phyloP scores from a whole-genome alignment of 2,888 invertebrate genomes.

The Prosopocoilus inquinatus region DNA sequence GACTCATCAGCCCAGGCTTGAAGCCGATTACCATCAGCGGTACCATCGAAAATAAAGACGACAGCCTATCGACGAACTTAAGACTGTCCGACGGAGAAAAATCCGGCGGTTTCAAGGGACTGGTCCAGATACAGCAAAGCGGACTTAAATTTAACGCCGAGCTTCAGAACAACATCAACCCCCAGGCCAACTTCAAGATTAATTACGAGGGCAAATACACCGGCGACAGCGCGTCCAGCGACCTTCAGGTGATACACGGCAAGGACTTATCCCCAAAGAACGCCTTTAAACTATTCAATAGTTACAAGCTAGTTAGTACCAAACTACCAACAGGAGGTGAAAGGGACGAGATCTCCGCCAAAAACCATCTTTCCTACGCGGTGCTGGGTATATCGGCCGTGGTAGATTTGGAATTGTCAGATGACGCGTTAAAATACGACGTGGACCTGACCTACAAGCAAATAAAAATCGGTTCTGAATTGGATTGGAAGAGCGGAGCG shows the following conservation, averaged over 20 bases:
- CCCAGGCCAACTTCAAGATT: conserved; percentile 59
- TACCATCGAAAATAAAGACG: conserved; percentile 47
- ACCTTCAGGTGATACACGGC: conserved; percentile 58
- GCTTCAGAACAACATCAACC: conserved; percentile 60
- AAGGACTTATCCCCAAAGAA: conserved; percentile 60
- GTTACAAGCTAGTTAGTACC: conserved; percentile 33
- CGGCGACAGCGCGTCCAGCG: conserved; percentile 28
- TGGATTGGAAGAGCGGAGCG: conserved; percentile 50
- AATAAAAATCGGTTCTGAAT: conserved; percentile 55
- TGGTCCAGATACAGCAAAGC: conserved; percentile 37
- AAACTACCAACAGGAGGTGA: conserved; percentile 35
- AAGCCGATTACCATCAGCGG: conserved; percentile 56
- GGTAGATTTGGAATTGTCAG: conserved; percentile 58
- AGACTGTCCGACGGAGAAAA: conserved; percentile 54
- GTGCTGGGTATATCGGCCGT: conserved; percentile 53
- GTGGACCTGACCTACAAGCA: conserved; percentile 59
- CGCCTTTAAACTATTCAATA: conserved; percentile 51
- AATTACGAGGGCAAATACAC: conserved; percentile 51
- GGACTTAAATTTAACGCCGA: conserved; percentile 52
- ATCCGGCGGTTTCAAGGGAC: conserved; percentile 49
- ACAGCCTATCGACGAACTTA: conserved; percentile 52
- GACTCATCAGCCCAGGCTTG: conserved; percentile 48
- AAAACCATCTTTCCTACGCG: conserved; percentile 59
- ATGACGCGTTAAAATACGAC: conserved; percentile 58
- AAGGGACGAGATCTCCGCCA: conserved; percentile 54